Conservation (phyloP, 1,140 invertebrate genomes). For the Ectropis grisescens region DNA sequence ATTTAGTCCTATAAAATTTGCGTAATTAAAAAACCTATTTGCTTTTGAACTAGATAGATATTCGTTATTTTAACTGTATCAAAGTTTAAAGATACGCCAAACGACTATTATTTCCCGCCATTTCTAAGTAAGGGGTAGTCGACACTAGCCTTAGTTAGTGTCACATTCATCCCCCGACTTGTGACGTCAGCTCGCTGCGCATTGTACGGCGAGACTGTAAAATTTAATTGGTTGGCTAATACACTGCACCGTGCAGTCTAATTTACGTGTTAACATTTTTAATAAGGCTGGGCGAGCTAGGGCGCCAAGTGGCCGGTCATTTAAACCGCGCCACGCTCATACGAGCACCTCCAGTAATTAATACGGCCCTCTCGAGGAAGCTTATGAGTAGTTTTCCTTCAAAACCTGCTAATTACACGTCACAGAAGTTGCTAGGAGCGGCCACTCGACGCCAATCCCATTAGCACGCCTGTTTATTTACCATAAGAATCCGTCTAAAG, state of each 20-base stretch:
- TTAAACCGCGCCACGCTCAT: slow-evolving; percentile 53
- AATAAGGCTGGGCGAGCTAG: slow-evolving; percentile 60
- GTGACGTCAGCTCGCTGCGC: slow-evolving; percentile 30
- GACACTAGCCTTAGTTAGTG: slow-evolving; percentile 5
- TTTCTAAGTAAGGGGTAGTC: no score
- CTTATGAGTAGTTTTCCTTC: slow-evolving; percentile 67
- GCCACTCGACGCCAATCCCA: slow-evolving; percentile 15
- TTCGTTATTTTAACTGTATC: no score
- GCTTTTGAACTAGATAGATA: no score
- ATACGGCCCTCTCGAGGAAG: slow-evolving; percentile 61
- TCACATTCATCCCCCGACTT: slow-evolving; percentile 21
- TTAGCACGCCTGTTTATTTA: slow-evolving; percentile 17
- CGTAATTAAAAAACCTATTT: no score
- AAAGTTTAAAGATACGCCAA: no score
- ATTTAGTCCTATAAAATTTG: slow-evolving; percentile 55
- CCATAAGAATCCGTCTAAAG: slow-evolving; percentile 20
- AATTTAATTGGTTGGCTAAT: slow-evolving; percentile 67
- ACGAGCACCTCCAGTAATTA: slow-evolving; percentile 62
- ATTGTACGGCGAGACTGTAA: slow-evolving; percentile 47
- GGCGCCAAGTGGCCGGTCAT: slow-evolving; percentile 63
- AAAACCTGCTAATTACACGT: slow-evolving; percentile 60
- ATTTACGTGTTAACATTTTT: slow-evolving; percentile 69
- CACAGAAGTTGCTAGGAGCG: slow-evolving; percentile 26
- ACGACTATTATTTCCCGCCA: no score
- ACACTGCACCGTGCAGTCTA: slow-evolving; percentile 48